Evolutionary conservation across 2,113 vertebrate species (phyloP).

Genomic region (Cyanoderma ruficeps): DNA sequence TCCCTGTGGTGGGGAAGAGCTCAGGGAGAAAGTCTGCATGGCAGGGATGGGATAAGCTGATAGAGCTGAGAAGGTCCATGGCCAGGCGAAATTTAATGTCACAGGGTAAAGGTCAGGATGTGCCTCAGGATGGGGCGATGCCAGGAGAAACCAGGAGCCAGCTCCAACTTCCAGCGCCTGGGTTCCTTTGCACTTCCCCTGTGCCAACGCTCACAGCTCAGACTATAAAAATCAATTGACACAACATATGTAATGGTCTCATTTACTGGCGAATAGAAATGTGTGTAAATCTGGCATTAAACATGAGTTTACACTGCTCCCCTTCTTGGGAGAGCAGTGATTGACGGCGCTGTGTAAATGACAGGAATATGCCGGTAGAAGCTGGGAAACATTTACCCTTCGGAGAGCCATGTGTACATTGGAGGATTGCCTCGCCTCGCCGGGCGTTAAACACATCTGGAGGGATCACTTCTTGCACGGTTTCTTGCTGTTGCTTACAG

Average conservation of each 20-base stretch:
- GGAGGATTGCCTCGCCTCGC: constrained; percentile 48
- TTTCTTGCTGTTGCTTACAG: neutral
- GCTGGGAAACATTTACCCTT: constrained; percentile 68
- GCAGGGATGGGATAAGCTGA: neutral
- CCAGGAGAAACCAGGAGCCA: neutral
- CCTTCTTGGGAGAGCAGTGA: constrained; percentile 53
- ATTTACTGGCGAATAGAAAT: constrained; percentile 51
- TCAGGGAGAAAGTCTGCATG: neutral
- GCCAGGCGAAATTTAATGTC: neutral
- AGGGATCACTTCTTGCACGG: neutral
- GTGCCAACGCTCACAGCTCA: neutral
- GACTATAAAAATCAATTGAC: constrained; percentile 55
- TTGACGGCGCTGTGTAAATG: constrained; percentile 70
- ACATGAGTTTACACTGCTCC: constrained; percentile 53
- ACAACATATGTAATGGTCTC: constrained; percentile 57
- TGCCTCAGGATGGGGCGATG: neutral
- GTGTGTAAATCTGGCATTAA: constrained; percentile 66
- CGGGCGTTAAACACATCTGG: neutral
- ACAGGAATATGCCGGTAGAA: constrained; percentile 5
- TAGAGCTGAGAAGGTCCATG: neutral
- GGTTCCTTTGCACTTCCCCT: neutral
- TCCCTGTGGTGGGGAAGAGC: neutral
- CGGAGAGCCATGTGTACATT: constrained; percentile 51
- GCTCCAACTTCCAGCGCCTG: neutral
- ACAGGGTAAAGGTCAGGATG: neutral